phyloP scores from a whole-genome alignment of 2,113 vertebrate genomes.

The Pseudorasbora parva region DNA sequence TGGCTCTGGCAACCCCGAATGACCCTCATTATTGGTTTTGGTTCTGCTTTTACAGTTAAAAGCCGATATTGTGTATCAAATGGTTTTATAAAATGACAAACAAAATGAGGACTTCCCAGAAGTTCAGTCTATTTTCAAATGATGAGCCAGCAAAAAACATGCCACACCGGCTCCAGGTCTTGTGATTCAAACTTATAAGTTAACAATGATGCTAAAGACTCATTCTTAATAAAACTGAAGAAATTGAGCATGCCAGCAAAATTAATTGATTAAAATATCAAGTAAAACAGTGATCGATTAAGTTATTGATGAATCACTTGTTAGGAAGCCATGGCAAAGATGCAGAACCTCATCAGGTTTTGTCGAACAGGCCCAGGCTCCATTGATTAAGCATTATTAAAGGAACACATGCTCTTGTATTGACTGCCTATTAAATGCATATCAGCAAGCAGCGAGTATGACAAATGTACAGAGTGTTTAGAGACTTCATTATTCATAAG shows the following conservation, averaged over 20 bases:
- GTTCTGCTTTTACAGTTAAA: constrained; percentile 51
- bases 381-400: constrained; percentile 57
- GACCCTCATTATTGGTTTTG: constrained; percentile 55
- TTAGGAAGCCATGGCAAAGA: constrained; percentile 45
- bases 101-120: constrained; percentile 57
- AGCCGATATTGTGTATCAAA: constrained; percentile 58
- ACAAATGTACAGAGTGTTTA: constrained; percentile 47
- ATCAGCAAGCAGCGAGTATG: constrained; percentile 52
- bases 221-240: constrained; percentile 14
- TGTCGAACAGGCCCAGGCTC: constrained; percentile 35
- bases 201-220: background rate
- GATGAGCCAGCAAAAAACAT: constrained; percentile 35
- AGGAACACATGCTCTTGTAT: constrained; percentile 32
- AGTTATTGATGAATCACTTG: constrained; percentile 47
- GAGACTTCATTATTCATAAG: constrained; percentile 55
- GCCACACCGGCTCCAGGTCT: constrained; percentile 11
- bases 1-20: constrained; percentile 34
- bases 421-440: constrained; percentile 53
- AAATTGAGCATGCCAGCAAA: background rate
- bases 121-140: constrained; percentile 53
- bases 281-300: constrained; percentile 32
- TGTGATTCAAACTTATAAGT: background rate
- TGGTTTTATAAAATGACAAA: constrained; percentile 49
- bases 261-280: constrained; percentile 4
- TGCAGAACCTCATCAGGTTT: constrained; percentile 39